Evolutionary conservation across 2,797 vertebrate genomes (phyloP).

Genomic region (Pipistrellus pygmaeus): DNA sequence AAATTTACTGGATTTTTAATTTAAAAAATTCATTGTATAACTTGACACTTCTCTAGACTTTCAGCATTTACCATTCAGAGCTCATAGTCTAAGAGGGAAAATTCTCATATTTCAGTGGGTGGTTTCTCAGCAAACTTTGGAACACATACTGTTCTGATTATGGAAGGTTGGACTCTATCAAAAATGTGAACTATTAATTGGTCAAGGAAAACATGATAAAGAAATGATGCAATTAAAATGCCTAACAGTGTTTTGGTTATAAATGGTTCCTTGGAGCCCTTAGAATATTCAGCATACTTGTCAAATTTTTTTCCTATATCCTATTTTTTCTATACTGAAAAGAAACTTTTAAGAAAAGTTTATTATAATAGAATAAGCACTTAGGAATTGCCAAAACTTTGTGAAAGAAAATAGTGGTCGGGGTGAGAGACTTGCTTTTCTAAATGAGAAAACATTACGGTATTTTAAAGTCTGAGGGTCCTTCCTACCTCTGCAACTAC

Average conservation of each 20-base stretch:
- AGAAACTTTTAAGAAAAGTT: slow-evolving; percentile 39
- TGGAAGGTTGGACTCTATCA: slow-evolving; percentile 53
- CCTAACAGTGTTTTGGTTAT: slow-evolving; percentile 61
- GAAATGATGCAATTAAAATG: slow-evolving; percentile 67
- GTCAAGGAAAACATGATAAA: slow-evolving; percentile 66
- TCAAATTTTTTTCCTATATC: slow-evolving; percentile 64
- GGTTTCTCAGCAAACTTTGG: slow-evolving; percentile 53
- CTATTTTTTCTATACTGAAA: slow-evolving; percentile 28
- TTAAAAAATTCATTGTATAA: slow-evolving; percentile 43
- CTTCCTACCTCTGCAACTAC: background rate
- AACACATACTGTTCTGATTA: slow-evolving; percentile 61
- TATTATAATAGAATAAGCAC: slow-evolving; percentile 55
- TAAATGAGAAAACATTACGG: slow-evolving; percentile 3
- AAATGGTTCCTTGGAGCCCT: slow-evolving; percentile 37
- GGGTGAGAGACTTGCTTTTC: background rate
- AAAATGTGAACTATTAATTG: slow-evolving; percentile 71
- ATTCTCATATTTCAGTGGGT: slow-evolving; percentile 53
- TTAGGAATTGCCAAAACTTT: slow-evolving; percentile 55
- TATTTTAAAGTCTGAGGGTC: background rate
- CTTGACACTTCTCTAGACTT: slow-evolving; percentile 39
- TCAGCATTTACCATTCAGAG: slow-evolving; percentile 4
- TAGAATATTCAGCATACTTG: background rate
- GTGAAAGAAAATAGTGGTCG: background rate
- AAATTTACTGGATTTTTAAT: slow-evolving; percentile 41
- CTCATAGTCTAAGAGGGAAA: slow-evolving; percentile 46